Conservation (phyloP, 1,140 invertebrate species). For the Pantala flavescens region DNA sequence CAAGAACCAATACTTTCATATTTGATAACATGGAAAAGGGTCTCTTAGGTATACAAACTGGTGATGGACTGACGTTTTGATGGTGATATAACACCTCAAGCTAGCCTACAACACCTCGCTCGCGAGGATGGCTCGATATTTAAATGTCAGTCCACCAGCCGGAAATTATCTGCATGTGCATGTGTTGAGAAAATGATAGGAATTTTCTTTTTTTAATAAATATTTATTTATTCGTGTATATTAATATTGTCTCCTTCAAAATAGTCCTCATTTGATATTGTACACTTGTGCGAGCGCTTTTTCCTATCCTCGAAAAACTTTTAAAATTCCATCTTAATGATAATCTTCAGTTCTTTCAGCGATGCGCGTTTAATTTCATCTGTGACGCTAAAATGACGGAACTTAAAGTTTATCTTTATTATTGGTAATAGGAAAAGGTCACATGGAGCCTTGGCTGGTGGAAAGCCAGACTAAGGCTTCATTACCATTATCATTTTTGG, state of each 20-base stretch:
- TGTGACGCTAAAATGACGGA: background rate
- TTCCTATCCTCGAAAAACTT: background rate
- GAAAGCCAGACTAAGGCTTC: background rate
- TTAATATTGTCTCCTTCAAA: background rate
- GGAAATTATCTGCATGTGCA: too few relatives aligned
- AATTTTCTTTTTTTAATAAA: background rate
- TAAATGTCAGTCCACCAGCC: too few relatives aligned
- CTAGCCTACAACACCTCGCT: too few relatives aligned
- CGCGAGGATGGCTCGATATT: too few relatives aligned
- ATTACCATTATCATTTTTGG: background rate
- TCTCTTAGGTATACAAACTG: too few relatives aligned
- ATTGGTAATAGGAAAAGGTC: background rate
- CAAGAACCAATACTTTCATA: too few relatives aligned
- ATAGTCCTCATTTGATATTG: background rate
- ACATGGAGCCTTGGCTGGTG: background rate
- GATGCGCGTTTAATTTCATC: background rate
- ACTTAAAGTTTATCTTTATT: background rate
- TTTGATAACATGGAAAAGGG: too few relatives aligned
- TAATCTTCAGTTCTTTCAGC: background rate
- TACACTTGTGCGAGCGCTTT: background rate
- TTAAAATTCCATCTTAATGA: background rate
- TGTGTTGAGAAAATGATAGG: background rate
- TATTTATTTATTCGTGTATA: background rate
- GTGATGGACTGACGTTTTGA: too few relatives aligned
- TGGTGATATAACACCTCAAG: too few relatives aligned